These are phyloP conservation scores for Eristalinus sepulchralis DNA, from an alignment of 2,888 invertebrate genomes.

Conservation along the genomic window DNA sequence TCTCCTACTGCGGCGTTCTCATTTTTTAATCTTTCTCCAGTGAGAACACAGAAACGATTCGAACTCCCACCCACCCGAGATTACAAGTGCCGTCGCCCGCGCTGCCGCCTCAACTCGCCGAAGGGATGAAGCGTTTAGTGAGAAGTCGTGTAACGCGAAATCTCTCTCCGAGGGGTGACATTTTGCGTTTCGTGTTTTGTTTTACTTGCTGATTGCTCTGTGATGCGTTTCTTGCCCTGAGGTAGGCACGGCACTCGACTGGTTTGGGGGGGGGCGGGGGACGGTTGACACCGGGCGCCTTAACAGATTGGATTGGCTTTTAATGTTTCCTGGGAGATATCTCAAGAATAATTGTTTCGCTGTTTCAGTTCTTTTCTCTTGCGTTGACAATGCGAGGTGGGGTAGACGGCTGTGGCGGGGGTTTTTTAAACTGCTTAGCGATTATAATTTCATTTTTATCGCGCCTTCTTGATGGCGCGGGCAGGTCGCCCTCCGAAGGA, in stretches of 20 bases:
- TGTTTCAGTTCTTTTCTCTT: conserved; percentile 58
- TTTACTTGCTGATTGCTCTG: conserved; percentile 61
- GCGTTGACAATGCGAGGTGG: not conserved
- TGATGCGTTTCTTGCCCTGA: conserved; percentile 63
- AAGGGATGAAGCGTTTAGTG: conserved; percentile 69
- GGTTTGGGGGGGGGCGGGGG: conserved; percentile 28
- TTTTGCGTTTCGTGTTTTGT: conserved; percentile 76
- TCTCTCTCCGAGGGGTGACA: conserved; percentile 77
- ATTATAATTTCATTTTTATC: conserved; percentile 71
- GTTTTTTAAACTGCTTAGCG: conserved; percentile 64
- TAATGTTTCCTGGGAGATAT: conserved; percentile 81
- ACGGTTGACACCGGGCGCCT: conserved; percentile 75
- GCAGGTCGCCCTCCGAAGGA: conserved; percentile 21
- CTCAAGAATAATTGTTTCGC: conserved; percentile 81
- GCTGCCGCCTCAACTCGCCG: conserved; percentile 7
- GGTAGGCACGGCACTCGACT: conserved; percentile 19
- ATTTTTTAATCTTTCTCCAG: conserved; percentile 48
- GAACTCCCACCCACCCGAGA: conserved; percentile 14
- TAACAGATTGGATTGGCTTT: conserved; percentile 81
- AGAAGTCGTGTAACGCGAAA: conserved; percentile 44
- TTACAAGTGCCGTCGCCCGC: conserved; percentile 22
- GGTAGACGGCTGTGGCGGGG: not conserved
- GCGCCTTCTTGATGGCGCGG: not conserved
- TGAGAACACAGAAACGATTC: conserved; percentile 45
- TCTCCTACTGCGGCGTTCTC: conserved; percentile 31